These are phyloP conservation scores for Proisotoma minuta DNA, from an alignment of 2,888 invertebrate species.

Conservation along the genomic window DNA sequence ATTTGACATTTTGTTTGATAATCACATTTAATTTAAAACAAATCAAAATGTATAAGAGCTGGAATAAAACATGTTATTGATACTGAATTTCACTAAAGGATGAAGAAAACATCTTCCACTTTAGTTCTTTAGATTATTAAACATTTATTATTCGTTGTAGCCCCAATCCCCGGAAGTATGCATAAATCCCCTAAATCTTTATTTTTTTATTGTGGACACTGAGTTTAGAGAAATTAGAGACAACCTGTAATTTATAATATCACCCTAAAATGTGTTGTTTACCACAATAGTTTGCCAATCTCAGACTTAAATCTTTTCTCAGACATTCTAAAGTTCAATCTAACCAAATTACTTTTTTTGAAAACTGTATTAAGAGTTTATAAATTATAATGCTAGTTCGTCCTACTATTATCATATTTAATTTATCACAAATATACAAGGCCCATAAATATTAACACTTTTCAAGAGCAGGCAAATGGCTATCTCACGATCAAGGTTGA, in stretches of 20 bases:
- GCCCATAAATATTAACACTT: background rate
- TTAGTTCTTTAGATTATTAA: background rate
- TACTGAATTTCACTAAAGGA: background rate
- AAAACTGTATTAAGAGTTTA: background rate
- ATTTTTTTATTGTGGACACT: background rate
- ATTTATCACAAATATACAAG: background rate
- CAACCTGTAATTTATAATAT: constrained; percentile 3
- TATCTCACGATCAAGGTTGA: no score
- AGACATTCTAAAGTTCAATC: background rate
- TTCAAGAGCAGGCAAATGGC: background rate
- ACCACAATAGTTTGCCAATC: background rate
- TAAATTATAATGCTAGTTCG: background rate
- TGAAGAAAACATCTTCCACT: background rate
- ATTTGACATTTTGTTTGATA: no score
- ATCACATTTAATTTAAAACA: no score
- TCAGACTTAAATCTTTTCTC: background rate
- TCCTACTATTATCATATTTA: background rate
- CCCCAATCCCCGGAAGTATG: constrained; percentile 3
- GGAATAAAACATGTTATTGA: background rate
- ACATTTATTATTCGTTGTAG: background rate
- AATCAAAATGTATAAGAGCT: no score
- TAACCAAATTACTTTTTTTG: background rate
- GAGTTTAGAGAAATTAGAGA: background rate
- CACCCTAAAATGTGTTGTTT: no score
- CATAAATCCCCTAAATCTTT: background rate